phyloP scores from a whole-genome alignment of 2,113 vertebrate species.

The Andinoacara biseriatus region DNA sequence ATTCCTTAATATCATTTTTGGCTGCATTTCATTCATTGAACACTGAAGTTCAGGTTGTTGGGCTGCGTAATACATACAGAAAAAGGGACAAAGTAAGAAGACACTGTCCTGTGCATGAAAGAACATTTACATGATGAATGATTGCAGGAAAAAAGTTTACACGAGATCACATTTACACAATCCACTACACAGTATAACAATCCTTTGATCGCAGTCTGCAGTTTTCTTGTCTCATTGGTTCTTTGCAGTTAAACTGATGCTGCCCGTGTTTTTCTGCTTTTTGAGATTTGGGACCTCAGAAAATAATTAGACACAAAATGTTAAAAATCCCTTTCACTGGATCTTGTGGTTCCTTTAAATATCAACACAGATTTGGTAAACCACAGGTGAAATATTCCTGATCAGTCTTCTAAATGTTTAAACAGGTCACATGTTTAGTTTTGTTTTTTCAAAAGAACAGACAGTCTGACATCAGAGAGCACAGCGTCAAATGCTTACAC shows the following conservation, averaged over 20 bases:
- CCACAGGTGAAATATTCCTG: neutral
- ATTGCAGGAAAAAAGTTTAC: conserved; percentile 35
- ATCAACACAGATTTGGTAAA: conserved; percentile 23
- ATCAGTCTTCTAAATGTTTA: neutral
- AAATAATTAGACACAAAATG: conserved; percentile 25
- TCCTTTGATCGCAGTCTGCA: conserved; percentile 14
- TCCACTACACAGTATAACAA: conserved; percentile 13
- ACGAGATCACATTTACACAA: conserved; percentile 30
- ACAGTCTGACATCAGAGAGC: conserved; percentile 1
- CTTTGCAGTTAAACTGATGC: conserved; percentile 6
- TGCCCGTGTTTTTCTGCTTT: neutral
- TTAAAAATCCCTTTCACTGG: conserved; percentile 77
- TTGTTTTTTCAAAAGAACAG: neutral
- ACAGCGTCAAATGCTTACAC: conserved; percentile 5
- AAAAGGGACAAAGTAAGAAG: neutral
- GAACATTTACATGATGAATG: conserved; percentile 22
- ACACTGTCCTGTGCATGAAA: neutral
- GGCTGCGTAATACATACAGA: conserved; percentile 46
- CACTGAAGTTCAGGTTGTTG: neutral
- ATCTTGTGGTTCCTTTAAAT: conserved; percentile 46
- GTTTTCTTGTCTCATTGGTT: neutral
- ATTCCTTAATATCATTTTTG: neutral
- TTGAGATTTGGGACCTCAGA: conserved; percentile 7
- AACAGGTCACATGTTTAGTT: neutral
- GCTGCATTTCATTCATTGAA: neutral